Conservation (phyloP, 2,888 invertebrate species). For the Cremastinae sp. region DNA sequence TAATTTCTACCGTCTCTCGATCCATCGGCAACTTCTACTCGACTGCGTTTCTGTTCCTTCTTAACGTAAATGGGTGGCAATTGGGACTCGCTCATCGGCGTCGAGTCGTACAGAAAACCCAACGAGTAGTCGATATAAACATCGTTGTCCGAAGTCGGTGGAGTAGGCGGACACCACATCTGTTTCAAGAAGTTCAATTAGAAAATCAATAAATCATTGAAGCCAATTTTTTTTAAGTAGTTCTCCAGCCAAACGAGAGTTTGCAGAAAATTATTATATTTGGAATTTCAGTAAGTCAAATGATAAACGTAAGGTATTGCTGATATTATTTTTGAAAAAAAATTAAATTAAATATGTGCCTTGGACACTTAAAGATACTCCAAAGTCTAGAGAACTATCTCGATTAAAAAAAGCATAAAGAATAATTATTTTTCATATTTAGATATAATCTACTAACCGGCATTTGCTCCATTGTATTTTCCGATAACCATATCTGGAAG, state of each 20-base stretch:
- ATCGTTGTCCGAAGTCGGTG: slow-evolving; percentile 95
- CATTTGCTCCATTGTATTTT: slow-evolving; percentile 87
- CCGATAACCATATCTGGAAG: slow-evolving; percentile 90
- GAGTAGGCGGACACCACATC: slow-evolving; percentile 99
- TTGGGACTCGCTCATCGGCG: slow-evolving; percentile 88
- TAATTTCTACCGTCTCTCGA: slow-evolving; percentile 80
- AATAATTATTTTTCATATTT: slow-evolving; percentile 22
- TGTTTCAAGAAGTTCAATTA: slow-evolving; percentile 80
- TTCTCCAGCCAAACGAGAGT: too few species aligned
- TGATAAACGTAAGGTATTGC: too few species aligned
- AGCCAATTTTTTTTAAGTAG: too few species aligned
- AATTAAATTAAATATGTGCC: not conserved
- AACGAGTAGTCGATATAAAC: slow-evolving; percentile 93
- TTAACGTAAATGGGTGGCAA: slow-evolving; percentile 91
- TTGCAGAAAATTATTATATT: too few species aligned
- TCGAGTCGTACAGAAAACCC: slow-evolving; percentile 91
- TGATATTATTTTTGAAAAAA: too few species aligned
- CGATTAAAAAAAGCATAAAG: not conserved
- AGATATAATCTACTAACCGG: slow-evolving; percentile 90
- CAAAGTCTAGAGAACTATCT: too few species aligned
- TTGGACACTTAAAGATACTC: too few species aligned
- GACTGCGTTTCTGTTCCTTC: slow-evolving; percentile 88
- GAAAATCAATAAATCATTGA: too few species aligned
- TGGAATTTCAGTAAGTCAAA: too few species aligned
- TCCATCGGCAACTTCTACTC: slow-evolving; percentile 84